phyloP scores from a whole-genome alignment of 2,888 invertebrate genomes.

The Diploptera punctata region DNA sequence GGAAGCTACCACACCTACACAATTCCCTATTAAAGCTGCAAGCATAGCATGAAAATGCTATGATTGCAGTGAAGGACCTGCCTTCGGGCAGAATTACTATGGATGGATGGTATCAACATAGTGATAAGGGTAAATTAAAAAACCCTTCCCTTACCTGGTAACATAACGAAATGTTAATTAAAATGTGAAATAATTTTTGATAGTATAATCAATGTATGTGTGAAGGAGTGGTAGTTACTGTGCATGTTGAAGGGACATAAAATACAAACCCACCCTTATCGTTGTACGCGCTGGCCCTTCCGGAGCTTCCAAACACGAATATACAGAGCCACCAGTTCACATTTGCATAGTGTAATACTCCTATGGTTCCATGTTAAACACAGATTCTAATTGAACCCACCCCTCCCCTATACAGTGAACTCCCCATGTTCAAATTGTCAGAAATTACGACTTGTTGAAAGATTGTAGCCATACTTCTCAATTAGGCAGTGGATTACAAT shows the following conservation, averaged over 20 bases:
- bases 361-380: constrained; percentile 22
- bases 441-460: constrained; percentile 22
- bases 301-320: not conserved
- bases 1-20: too few species aligned
- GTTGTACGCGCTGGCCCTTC: constrained; percentile 9
- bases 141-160: too few species aligned
- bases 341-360: constrained; percentile 17
- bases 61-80: too few species aligned
- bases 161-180: too few species aligned
- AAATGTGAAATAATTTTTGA: too few species aligned
- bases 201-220: not conserved
- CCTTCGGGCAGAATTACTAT: too few species aligned
- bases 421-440: not conserved
- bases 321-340: not conserved
- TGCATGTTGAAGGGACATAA: constrained; percentile 5
- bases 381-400: constrained; percentile 12
- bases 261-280: not conserved
- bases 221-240: not conserved
- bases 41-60: too few species aligned
- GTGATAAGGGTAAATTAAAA: too few species aligned
- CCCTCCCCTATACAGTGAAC: not conserved
- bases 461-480: constrained; percentile 19
- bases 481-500: not conserved
- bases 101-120: too few species aligned
- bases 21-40: too few species aligned